Percentiles rank a stretch among this genome's conserved stretches.
phyloP scores from a whole-genome alignment of 64 coral and sea anemone species.

The Catalaphyllia jardinei region DNA sequence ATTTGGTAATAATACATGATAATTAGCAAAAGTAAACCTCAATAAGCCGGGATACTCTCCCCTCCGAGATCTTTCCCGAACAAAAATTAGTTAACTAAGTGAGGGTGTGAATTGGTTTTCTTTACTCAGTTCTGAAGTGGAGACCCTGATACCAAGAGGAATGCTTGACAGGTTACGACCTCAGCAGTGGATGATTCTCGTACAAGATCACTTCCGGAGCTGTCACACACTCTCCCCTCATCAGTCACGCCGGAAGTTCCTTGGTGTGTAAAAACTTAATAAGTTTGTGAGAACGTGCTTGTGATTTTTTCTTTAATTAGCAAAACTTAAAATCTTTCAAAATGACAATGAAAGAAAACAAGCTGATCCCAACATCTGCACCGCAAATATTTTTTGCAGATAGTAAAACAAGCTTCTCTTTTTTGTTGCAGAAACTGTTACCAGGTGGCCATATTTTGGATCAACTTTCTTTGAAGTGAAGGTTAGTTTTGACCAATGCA shows the following conservation, averaged over 20 bases:
- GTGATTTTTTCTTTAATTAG: no score
- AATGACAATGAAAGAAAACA: no score
- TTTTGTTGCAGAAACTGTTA: constrained; percentile 62
- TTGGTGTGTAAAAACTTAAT: constrained; percentile 54
- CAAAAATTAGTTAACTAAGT: background rate
- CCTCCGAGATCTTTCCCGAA: background rate
- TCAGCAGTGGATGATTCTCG: constrained; percentile 88
- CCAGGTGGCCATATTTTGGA: constrained; percentile 67
- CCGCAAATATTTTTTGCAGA: background rate
- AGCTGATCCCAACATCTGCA: background rate
- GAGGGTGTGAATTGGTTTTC: background rate
- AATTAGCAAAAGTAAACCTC: no score
- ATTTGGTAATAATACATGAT: no score
- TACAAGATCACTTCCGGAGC: constrained; percentile 95
- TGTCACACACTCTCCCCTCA: constrained; percentile 66
- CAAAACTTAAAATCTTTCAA: no score
- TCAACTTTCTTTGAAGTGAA: constrained; percentile 72
- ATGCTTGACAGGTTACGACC: constrained; percentile 66
- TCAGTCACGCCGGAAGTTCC: constrained; percentile 76
- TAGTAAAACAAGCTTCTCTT: no score
- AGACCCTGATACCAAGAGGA: constrained; percentile 65
- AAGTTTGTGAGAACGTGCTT: no score
- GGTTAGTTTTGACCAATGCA: constrained; percentile 13
- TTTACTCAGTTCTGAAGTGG: constrained; percentile 56
- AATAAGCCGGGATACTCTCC: no score